phyloP scores from a whole-genome alignment of 2,888 invertebrate species.

The Callyntrura sp. region DNA sequence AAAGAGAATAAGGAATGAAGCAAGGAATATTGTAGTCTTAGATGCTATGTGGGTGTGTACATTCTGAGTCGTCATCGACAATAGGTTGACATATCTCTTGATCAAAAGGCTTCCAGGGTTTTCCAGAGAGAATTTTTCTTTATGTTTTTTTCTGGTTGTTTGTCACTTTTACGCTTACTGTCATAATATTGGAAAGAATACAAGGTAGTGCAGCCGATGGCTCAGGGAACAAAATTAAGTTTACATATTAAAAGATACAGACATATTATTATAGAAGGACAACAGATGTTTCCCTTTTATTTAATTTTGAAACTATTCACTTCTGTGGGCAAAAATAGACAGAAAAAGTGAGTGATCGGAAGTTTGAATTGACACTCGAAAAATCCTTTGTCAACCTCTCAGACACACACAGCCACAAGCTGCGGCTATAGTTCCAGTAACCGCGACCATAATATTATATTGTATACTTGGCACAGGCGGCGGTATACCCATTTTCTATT shows the following conservation, averaged over 20 bases:
- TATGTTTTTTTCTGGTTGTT: background rate
- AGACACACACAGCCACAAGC: no score
- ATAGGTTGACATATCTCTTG: background rate
- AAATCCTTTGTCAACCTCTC: no score
- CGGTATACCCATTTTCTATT: background rate
- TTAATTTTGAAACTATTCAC: background rate
- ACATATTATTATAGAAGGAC: background rate
- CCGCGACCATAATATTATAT: no score
- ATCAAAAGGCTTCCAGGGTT: background rate
- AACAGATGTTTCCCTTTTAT: background rate
- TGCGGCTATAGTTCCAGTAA: no score
- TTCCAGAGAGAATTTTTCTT: background rate
- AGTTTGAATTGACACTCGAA: no score
- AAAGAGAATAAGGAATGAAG: background rate
- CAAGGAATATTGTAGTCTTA: background rate
- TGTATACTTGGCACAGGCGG: no score
- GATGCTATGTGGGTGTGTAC: background rate
- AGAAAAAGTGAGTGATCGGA: no score
- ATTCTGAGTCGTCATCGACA: background rate
- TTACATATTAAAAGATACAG: slow-evolving; percentile 12
- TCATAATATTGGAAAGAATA: no score
- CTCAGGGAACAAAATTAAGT: background rate
- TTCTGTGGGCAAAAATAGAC: no score
- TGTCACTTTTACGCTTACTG: no score
- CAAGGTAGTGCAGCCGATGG: no score